These are phyloP conservation scores for Callospermophilus lateralis DNA, from an alignment of 2,113 vertebrate genomes.

Conservation along the genomic window DNA sequence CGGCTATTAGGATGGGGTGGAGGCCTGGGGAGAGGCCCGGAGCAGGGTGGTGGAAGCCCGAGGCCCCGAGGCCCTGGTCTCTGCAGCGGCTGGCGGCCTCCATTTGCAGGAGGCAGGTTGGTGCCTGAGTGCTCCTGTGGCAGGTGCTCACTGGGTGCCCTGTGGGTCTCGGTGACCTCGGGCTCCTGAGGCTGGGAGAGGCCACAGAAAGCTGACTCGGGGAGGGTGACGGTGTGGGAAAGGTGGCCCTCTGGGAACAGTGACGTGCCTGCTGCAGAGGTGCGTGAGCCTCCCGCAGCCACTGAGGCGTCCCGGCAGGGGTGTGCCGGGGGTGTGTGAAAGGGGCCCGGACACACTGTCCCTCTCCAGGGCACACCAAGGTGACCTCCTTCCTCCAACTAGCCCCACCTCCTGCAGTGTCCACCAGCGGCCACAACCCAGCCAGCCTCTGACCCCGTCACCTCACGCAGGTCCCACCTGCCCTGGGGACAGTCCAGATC, in stretches of 20 bases:
- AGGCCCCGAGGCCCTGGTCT: not conserved
- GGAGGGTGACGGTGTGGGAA: constrained; percentile 23
- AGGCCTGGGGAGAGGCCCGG: not conserved
- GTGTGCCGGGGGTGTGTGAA: no score
- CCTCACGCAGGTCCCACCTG: no score
- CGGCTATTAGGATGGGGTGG: not conserved
- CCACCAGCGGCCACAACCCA: not conserved
- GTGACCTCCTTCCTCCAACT: no score
- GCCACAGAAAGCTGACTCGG: not conserved
- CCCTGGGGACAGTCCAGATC: not conserved
- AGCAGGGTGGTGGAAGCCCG: not conserved
- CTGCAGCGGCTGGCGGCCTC: not conserved
- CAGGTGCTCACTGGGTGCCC: not conserved
- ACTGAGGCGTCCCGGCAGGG: constrained; percentile 53
- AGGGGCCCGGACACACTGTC: no score
- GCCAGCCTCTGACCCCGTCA: no score
- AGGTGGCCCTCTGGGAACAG: constrained; percentile 83
- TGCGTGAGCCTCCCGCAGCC: not conserved
- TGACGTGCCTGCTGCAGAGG: constrained; percentile 83
- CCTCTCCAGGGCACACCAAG: no score
- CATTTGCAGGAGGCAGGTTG: not conserved
- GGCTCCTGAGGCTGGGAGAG: not conserved
- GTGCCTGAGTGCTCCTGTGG: not conserved
- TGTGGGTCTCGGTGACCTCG: fast-evolving
- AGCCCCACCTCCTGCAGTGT: no score